Conservation (phyloP, 37 sponge, comb jelly and placozoan genomes). For the Haliclona indistincta region DNA sequence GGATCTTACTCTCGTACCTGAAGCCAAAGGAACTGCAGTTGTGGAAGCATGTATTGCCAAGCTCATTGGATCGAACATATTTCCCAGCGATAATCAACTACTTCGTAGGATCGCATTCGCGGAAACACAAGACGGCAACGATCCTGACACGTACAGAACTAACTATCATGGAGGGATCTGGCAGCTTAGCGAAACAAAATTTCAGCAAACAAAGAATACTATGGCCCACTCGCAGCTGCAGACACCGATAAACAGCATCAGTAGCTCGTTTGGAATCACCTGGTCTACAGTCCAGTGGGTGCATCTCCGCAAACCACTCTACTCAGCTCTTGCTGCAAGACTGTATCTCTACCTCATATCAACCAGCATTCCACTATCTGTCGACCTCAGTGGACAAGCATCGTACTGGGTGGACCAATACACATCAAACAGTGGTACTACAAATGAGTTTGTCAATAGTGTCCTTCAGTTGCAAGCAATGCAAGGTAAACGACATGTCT, state of each 20-base stretch:
- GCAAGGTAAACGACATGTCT: too few species aligned
- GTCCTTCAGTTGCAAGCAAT: too few species aligned
- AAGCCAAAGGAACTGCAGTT: not conserved
- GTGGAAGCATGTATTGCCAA: not conserved
- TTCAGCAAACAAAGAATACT: not conserved
- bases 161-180: not conserved
- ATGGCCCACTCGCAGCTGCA: not conserved
- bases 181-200: not conserved
- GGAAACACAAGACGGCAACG: not conserved
- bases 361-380: not conserved
- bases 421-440: not conserved
- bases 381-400: not conserved
- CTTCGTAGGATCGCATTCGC: not conserved
- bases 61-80: not conserved
- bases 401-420: not conserved
- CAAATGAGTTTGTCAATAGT: not conserved
- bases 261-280: not conserved
- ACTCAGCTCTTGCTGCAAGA: too few species aligned
- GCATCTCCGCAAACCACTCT: not conserved
- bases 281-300: not conserved
- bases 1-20: not conserved
- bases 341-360: not conserved
- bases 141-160: not conserved
- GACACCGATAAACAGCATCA: too few species aligned
- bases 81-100: not conserved